These are phyloP conservation scores for Ctenomys sociabilis DNA, from an alignment of 2,113 vertebrate genomes.

Conservation along the genomic window DNA sequence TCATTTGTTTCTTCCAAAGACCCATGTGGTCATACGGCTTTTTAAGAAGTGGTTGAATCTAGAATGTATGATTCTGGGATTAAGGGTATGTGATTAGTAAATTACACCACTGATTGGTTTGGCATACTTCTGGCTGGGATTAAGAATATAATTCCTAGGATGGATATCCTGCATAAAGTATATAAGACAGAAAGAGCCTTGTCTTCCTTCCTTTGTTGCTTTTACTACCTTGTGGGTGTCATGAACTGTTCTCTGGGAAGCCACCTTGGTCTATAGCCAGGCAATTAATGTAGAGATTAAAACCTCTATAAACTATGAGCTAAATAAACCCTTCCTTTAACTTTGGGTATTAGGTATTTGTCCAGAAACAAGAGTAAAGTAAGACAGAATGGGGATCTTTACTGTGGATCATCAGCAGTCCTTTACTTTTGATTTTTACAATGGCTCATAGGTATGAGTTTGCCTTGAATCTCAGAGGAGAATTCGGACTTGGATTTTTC, in stretches of 20 bases:
- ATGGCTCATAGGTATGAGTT: background rate
- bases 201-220: background rate
- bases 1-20: background rate
- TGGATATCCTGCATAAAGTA: background rate
- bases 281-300: background rate
- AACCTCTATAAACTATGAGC: background rate
- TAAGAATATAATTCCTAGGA: background rate
- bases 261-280: background rate
- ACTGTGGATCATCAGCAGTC: background rate
- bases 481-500: background rate
- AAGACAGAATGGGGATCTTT: background rate
- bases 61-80: no score
- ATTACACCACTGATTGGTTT: no score
- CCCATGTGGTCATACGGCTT: background rate
- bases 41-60: background rate
- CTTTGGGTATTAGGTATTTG: background rate
- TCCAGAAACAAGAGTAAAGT: background rate
- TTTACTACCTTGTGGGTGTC: background rate
- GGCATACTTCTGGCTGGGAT: background rate
- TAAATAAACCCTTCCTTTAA: background rate
- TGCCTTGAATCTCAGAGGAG: background rate
- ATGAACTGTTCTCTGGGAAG: background rate
- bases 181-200: background rate
- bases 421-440: background rate
- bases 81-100: no score